Evolutionary conservation across 2,113 vertebrate species (phyloP).

Genomic region (Scopus umbretta): DNA sequence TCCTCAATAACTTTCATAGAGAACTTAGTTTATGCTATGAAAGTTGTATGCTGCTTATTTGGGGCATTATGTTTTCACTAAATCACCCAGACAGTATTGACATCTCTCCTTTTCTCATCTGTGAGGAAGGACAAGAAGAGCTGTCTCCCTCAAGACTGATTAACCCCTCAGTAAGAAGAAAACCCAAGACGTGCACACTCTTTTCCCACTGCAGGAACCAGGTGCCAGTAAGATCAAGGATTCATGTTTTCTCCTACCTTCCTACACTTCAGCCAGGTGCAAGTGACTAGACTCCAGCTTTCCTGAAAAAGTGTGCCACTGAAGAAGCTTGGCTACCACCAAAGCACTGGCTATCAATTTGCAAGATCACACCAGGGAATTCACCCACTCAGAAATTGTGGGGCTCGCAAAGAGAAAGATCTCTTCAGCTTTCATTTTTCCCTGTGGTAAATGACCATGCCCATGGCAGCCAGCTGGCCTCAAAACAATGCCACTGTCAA

Average conservation of each 20-base stretch:
- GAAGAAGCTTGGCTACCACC: background rate
- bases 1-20: background rate
- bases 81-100: background rate
- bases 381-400: background rate
- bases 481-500: background rate
- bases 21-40: background rate
- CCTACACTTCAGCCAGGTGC: background rate
- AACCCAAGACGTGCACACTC: background rate
- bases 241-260: background rate
- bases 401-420: background rate
- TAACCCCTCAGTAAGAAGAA: background rate
- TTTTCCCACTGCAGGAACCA: background rate
- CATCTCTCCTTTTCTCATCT: background rate
- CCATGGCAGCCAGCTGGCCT: background rate
- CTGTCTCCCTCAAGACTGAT: background rate
- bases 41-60: background rate
- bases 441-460: background rate
- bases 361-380: background rate
- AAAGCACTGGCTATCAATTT: background rate
- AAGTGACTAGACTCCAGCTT: background rate
- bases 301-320: background rate
- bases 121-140: background rate
- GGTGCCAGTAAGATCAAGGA: background rate
- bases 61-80: background rate
- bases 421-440: background rate